Conservation (phyloP, 2,888 invertebrate species). For the Oasisia sp. region DNA sequence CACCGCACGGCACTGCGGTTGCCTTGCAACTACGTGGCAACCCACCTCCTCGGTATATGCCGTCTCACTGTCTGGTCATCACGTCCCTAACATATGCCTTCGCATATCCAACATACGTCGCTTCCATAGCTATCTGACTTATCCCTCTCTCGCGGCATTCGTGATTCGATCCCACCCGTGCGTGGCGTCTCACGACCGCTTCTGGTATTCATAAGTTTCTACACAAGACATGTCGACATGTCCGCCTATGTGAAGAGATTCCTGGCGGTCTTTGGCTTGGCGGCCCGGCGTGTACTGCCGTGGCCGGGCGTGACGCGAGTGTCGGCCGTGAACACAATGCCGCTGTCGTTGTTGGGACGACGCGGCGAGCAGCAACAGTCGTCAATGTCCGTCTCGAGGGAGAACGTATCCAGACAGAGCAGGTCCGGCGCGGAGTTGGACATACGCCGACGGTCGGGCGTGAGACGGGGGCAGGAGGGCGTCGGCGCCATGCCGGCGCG, state of each 20-base stretch:
- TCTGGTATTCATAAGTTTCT: not conserved
- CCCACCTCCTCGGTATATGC: not conserved
- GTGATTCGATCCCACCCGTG: not conserved
- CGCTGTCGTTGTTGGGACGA: not conserved
- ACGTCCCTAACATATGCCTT: not conserved
- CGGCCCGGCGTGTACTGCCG: not conserved
- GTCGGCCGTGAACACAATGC: not conserved
- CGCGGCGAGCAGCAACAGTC: not conserved
- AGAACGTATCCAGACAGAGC: not conserved
- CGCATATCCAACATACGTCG: not conserved
- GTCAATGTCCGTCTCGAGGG: not conserved
- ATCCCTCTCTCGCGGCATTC: not conserved
- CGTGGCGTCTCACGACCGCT: not conserved
- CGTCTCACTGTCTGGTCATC: not conserved
- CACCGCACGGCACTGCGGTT: not conserved
- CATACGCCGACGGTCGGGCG: not conserved
- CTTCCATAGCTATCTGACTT: not conserved
- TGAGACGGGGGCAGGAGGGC: not conserved
- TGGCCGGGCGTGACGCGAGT: not conserved
- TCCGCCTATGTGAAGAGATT: not conserved
- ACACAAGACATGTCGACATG: not conserved
- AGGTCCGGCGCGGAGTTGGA: not conserved
- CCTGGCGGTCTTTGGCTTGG: not conserved
- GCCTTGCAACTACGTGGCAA: not conserved
- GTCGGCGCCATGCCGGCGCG: not conserved